Base-by-base conservation (phyloP, 2,888 invertebrate genomes). In the Oscheius sp. region DNA sequence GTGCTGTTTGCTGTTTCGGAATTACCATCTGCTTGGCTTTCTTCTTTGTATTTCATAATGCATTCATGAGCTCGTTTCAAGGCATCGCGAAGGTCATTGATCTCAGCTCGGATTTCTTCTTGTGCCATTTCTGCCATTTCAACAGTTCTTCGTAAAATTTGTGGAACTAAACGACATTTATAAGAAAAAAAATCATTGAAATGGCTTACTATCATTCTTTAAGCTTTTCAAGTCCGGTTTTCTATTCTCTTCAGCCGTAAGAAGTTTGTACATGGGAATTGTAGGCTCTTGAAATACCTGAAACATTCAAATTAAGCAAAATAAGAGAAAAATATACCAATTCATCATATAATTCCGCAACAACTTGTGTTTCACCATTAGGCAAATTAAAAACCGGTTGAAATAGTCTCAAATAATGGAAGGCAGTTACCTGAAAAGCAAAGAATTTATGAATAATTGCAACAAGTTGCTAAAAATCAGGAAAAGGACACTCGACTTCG, bases 271-370 rank as follows among this genome's bases (percentile, higher is more conserved):
- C 80, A 84, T 75, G n/a, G 66, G 72, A 25, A 79, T 66, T 1
- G 84, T 82, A 12, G 84, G 84, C 61, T 84, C 84, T 77, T 83
- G 80, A 74, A 84, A 84, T 9, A 85, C 73, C 83, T 83, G 68
- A 75, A 72, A 43, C 18, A 16, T n/a, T 29, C 12, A 27, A 72
- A 35, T 6, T 6, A 35, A 35, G 3, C 35, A 35, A 6, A 35
- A 35, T 35, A 35, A 9, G 9, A 35, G 35, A 9, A 46, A 64
- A 73, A 73, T 70, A 63, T 46, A 80, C 85, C 27, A 85, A 76
- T 75, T 85, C 85, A 77, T 85, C 85, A 69, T 85, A 85, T 59
- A 79, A 83, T 73, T 86, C 86, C n/a, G 82, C 72, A 25, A 83
- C 74, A n/a, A 86, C 85, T 46, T 79, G 72, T 18, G 63, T 45